Evolutionary conservation across 1,140 invertebrate species (phyloP).

Genomic region (Dendrolimus kikuchii): DNA sequence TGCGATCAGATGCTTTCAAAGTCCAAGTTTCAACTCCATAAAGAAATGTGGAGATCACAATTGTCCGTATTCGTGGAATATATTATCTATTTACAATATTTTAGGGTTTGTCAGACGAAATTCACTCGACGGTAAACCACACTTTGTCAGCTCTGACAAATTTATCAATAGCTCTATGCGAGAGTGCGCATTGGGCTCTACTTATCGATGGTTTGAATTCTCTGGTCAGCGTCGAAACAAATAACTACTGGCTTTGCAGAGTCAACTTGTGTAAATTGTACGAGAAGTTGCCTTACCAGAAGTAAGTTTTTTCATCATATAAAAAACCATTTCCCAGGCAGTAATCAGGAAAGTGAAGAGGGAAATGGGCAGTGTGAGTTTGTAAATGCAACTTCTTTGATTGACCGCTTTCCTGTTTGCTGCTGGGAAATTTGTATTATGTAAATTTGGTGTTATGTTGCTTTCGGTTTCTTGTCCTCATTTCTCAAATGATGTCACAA

Average conservation of each 20-base stretch:
- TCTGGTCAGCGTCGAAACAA: conserved; percentile 77
- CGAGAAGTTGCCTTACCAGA: conserved; percentile 51
- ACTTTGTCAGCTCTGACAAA: conserved; percentile 73
- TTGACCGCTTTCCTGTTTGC: too few relatives aligned
- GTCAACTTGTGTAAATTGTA: conserved; percentile 73
- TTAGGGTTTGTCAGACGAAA: conserved; percentile 79
- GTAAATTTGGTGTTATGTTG: too few relatives aligned
- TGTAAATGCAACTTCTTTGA: too few relatives aligned
- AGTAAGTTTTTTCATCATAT: conserved; percentile 33
- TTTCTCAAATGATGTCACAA: too few relatives aligned
- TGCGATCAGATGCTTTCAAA: too few relatives aligned
- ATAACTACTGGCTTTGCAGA: conserved; percentile 92
- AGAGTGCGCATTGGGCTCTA: conserved; percentile 71
- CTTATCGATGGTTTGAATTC: conserved; percentile 74
- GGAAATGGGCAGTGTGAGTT: too few relatives aligned
- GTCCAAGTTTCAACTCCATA: too few relatives aligned
- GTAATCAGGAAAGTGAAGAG: too few relatives aligned
- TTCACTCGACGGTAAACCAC: conserved; percentile 79
- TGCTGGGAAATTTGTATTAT: too few relatives aligned
- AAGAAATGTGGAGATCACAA: too few relatives aligned
- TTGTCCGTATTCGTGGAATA: neutral
- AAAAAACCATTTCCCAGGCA: neutral
- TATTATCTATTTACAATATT: conserved; percentile 20
- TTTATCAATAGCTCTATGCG: conserved; percentile 76
- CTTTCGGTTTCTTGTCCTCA: too few relatives aligned